Evolutionary conservation across 2,113 vertebrate genomes (phyloP).

Genomic region (Formicarius rufipectus): DNA sequence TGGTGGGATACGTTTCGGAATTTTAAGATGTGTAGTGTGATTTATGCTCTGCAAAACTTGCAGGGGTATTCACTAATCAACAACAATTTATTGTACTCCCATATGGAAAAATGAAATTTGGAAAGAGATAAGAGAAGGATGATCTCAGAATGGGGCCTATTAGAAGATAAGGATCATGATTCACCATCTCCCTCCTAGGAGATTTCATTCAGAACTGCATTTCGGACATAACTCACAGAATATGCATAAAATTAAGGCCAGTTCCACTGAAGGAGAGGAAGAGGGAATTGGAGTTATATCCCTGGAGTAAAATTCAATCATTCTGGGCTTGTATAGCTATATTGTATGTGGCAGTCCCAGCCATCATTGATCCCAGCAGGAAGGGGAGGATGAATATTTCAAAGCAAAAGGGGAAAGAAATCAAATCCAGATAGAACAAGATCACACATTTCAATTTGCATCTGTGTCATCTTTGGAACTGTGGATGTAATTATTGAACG

Average conservation of each 20-base stretch:
- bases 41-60: constrained; percentile 18
- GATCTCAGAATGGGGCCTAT: constrained; percentile 2
- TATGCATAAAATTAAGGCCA: neutral
- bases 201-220: neutral
- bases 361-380: constrained; percentile 48
- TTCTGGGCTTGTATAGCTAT: neutral
- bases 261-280: neutral
- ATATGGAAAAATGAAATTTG: constrained; percentile 30
- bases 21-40: constrained; percentile 19
- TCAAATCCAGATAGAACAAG: constrained; percentile 65
- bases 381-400: constrained; percentile 29
- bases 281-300: neutral
- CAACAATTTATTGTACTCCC: constrained; percentile 47
- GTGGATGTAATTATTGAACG: constrained; percentile 54
- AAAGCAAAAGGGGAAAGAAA: constrained; percentile 58
- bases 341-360: constrained; percentile 1
- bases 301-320: constrained; percentile 8
- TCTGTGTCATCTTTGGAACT: constrained; percentile 61
- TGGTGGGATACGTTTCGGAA: neutral
- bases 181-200: neutral
- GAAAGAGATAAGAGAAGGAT: constrained; percentile 44
- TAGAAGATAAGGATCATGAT: constrained; percentile 35
- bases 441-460: constrained; percentile 54
- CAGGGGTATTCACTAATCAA: constrained; percentile 11
- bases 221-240: constrained; percentile 25